Evolutionary conservation across 2,888 invertebrate genomes (phyloP), one percentile per base, ranked within the genome.

Genomic region (Mycogona germanica): DNA sequence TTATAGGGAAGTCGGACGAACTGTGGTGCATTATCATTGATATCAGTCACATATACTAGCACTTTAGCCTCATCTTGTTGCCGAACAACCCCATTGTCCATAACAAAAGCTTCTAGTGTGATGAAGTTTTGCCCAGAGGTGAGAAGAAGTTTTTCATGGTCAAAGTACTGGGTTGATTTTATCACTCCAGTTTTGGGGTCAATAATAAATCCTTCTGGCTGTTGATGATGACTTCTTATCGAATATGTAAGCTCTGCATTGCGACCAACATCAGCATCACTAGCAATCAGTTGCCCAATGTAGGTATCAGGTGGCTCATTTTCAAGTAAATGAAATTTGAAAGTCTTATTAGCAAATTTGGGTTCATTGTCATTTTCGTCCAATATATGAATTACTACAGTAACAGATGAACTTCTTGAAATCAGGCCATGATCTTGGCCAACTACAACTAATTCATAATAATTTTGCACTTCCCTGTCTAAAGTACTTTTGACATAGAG

Each of bases 331-430:
- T 81, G 85, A 67, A 95, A 92, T 56, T 84, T 82, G 70, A 96
- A 97, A 17, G 87, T 87, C 29, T 81, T 79, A 63, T 95, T 89
- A 2, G 83, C 82, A 70, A 98, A 97, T 67, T 84, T 80, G 0
- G 97, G 97, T 29, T 84, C 80, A 69, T 95, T 92, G 71, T 97
- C 96, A 70, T 98, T 97, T 72, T 95, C 92, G 72, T 96, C 97
- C 58, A 91, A 81, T 23, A 96, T 81, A 66, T 92, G 89, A 58
- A 96, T 84, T 19, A 92, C 87, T 2, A 96, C 84, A 6, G 91
- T 88, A 2, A 91, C 92, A 0, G 93, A 89, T 50, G 81, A 86
- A 64, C 56, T 68, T 65, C 83, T 78, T 40, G 79, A 76, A 35
- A 82, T 91, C 59, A 70, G 73, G 0, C 87, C 93, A 51, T 82